Evolutionary conservation across 2,888 invertebrate species (phyloP).

Genomic region (Microplitis manilae): DNA sequence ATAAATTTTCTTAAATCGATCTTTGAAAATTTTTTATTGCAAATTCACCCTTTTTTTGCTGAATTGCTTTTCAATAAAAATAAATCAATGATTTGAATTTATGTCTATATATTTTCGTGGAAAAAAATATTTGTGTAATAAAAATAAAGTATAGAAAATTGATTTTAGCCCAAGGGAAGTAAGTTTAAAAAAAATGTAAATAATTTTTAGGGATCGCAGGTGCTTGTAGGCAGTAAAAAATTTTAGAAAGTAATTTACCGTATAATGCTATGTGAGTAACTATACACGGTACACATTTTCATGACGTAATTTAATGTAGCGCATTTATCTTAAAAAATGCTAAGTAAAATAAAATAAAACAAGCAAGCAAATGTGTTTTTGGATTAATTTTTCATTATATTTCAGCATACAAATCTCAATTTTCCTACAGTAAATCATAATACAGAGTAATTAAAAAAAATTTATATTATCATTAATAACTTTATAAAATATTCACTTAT

Average conservation of each 20-base stretch:
- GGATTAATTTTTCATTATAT: neutral
- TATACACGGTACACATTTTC: neutral
- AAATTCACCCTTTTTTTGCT: neutral
- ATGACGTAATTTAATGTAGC: neutral
- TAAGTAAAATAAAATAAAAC: neutral
- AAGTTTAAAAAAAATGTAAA: neutral
- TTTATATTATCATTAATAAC: neutral
- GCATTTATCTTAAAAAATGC: neutral
- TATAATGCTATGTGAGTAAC: neutral
- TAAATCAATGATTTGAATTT: neutral
- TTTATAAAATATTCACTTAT: neutral
- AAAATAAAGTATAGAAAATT: neutral
- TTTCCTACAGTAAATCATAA: neutral
- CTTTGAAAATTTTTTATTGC: neutral
- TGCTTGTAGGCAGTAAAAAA: neutral
- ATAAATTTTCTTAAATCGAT: too few species aligned
- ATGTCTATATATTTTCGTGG: neutral
- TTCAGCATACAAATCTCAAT: neutral
- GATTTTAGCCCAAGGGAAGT: neutral
- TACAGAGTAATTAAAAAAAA: neutral
- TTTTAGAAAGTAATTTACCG: neutral
- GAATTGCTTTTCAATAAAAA: neutral
- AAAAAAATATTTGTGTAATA: neutral
- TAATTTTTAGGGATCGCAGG: neutral
- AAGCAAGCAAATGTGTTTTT: neutral